A percentile compares a stretch with the other conserved stretches of the same genome.
Evolutionary conservation across 2,113 vertebrate genomes (phyloP).

Genomic region (Poecilia latipinna): DNA sequence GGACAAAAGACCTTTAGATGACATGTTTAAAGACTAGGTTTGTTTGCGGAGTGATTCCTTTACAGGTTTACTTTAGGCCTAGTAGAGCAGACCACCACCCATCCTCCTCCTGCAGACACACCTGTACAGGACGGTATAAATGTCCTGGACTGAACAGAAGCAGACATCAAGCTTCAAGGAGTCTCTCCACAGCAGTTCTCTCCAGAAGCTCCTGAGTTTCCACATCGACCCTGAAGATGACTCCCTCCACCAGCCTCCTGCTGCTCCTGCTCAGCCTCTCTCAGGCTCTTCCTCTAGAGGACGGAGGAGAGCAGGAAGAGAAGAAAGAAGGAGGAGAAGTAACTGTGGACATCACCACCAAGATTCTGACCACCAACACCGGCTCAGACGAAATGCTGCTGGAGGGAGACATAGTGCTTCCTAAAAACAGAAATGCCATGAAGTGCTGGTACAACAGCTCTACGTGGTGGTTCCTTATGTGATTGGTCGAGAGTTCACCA

Average conservation of each 20-base stretch:
- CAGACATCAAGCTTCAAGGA: conserved; percentile 13
- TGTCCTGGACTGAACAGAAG: neutral
- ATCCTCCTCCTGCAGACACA: conserved; percentile 19
- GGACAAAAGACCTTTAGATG: conserved; percentile 11
- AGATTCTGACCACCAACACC: conserved; percentile 15
- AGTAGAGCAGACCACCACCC: neutral
- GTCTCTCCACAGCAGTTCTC: conserved; percentile 17
- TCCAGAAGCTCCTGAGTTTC: conserved; percentile 6
- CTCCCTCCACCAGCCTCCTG: conserved; percentile 13
- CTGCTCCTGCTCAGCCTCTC: conserved; percentile 25
- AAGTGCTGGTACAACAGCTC: conserved; percentile 7
- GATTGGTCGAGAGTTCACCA: neutral
- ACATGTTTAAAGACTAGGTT: conserved; percentile 32
- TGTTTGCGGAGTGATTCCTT: conserved; percentile 15
- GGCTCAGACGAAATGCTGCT: neutral
- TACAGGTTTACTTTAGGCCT: neutral
- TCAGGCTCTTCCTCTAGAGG: neutral
- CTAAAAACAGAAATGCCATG: conserved; percentile 9
- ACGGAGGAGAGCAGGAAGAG: neutral
- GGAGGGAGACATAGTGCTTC: conserved; percentile 8
- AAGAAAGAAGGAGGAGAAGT: no score
- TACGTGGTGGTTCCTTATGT: neutral
- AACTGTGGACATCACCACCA: neutral
- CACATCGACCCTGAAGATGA: conserved; percentile 1
- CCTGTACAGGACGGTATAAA: conserved; percentile 2